Percentiles rank a stretch among this genome's conserved stretches.
Evolutionary conservation across 2,113 vertebrate species (phyloP).

Genomic region (Periophthalmus modestus): DNA sequence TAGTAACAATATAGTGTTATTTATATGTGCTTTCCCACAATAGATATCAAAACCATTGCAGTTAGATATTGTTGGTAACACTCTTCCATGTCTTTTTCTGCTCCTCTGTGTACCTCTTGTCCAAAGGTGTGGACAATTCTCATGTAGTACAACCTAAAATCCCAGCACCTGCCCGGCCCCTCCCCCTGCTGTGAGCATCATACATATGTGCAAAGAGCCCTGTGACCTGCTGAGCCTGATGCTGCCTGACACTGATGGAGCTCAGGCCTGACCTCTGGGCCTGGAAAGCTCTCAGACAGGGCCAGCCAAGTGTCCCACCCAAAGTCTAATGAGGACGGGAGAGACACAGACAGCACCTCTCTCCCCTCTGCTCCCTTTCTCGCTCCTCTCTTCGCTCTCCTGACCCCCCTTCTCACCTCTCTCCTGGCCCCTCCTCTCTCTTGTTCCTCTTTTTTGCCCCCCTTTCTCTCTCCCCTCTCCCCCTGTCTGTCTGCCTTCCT

Average conservation of each 20-base stretch:
- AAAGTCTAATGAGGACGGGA: slow-evolving; percentile 78
- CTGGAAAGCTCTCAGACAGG: slow-evolving; percentile 77
- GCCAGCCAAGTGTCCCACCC: slow-evolving; percentile 76
- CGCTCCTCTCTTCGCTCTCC: not conserved
- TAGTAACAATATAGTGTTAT: too few relatives aligned
- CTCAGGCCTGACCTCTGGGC: slow-evolving; percentile 77
- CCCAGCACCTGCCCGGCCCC: slow-evolving; percentile 9
- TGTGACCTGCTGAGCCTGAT: slow-evolving; percentile 69
- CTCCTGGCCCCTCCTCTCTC: not conserved
- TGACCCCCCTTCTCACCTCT: too few relatives aligned
- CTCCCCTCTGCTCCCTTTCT: too few relatives aligned
- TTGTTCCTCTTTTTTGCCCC: not conserved
- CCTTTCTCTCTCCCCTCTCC: not conserved
- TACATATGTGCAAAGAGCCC: slow-evolving; percentile 60
- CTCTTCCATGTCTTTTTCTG: not conserved
- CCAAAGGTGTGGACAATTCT: slow-evolving; percentile 22
- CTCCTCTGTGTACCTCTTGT: slow-evolving; percentile 25
- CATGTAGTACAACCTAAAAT: slow-evolving; percentile 17
- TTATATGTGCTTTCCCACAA: not conserved
- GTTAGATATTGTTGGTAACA: not conserved
- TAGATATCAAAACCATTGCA: not conserved
- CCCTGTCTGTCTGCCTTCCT: not conserved
- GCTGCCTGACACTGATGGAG: slow-evolving; percentile 74
- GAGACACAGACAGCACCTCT: slow-evolving; percentile 52
- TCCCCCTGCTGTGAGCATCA: slow-evolving; percentile 20